phyloP scores from a whole-genome alignment of 2,797 vertebrate species.

The Phaenicophaeus curvirostris region DNA sequence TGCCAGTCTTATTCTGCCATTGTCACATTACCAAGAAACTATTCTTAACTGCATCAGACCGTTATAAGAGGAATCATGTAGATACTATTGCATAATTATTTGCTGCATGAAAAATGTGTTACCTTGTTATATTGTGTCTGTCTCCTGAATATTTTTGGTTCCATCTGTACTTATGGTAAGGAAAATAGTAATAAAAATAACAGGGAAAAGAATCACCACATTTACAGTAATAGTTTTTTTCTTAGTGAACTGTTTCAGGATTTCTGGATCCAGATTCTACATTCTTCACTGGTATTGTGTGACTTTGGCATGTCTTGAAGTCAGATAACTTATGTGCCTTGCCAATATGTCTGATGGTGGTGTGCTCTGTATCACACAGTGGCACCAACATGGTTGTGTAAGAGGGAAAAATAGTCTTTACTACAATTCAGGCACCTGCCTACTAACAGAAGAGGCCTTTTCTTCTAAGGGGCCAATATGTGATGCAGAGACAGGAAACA shows the following conservation, averaged over 20 bases:
- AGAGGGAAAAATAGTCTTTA: not conserved
- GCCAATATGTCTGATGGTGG: fast-evolving
- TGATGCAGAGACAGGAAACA: not conserved
- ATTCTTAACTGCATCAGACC: not conserved
- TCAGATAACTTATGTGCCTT: not conserved
- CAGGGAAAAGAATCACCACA: not conserved
- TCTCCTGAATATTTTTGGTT: not conserved
- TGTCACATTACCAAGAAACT: not conserved
- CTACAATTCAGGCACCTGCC: not conserved
- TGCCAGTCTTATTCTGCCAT: not conserved
- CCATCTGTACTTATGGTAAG: not conserved
- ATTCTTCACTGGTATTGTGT: not conserved
- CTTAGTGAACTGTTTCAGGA: not conserved
- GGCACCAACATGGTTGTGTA: not conserved
- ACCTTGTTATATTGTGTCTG: not conserved
- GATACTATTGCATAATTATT: not conserved
- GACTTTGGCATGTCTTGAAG: not conserved
- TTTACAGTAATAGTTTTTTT: not conserved
- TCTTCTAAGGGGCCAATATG: fast-evolving
- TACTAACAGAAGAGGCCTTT: not conserved
- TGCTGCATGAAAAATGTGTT: not conserved
- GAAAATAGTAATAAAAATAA: not conserved
- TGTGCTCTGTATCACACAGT: not conserved
- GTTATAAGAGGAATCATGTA: fast-evolving
- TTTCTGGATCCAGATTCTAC: not conserved